A percentile compares a stretch with the other conserved stretches of the same genome.
These are phyloP conservation scores for Xiphophorus hellerii DNA, from an alignment of 2,113 vertebrate genomes.

Conservation along the genomic window DNA sequence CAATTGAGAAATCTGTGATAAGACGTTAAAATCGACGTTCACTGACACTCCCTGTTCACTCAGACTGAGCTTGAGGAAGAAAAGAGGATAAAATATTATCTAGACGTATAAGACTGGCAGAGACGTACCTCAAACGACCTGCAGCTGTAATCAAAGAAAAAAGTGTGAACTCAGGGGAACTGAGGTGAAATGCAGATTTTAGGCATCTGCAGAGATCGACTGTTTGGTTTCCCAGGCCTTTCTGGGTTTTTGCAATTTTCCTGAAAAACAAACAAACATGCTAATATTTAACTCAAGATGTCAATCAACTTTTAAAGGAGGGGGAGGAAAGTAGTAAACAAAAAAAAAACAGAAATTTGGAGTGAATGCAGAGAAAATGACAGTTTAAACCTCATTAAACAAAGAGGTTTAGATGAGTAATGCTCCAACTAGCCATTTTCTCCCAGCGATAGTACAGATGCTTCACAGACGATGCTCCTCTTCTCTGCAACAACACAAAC, in stretches of 20 bases:
- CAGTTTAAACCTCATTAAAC: not conserved
- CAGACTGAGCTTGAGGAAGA: too few species aligned
- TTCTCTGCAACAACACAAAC: constrained; percentile 10
- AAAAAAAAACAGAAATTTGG: not conserved
- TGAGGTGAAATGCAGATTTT: too few species aligned
- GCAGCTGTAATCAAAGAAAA: too few species aligned
- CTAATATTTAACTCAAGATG: not conserved
- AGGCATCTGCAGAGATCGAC: too few species aligned
- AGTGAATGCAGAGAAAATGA: not conserved
- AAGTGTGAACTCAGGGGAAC: too few species aligned
- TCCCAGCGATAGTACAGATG: constrained; percentile 20
- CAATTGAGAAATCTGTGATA: too few species aligned
- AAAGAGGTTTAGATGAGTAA: constrained; percentile 27
- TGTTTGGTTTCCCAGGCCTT: not conserved
- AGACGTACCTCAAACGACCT: too few species aligned
- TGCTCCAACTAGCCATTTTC: constrained; percentile 12
- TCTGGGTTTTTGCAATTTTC: not conserved
- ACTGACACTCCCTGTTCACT: too few species aligned
- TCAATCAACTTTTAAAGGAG: not conserved
- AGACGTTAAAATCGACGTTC: too few species aligned
- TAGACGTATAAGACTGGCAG: too few species aligned
- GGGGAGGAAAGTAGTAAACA: not conserved
- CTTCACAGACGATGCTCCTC: constrained; percentile 15
- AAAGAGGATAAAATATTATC: too few species aligned
- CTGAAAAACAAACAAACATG: not conserved